Conservation (phyloP, 2,113 vertebrate genomes). For the Muntiacus reevesi region DNA sequence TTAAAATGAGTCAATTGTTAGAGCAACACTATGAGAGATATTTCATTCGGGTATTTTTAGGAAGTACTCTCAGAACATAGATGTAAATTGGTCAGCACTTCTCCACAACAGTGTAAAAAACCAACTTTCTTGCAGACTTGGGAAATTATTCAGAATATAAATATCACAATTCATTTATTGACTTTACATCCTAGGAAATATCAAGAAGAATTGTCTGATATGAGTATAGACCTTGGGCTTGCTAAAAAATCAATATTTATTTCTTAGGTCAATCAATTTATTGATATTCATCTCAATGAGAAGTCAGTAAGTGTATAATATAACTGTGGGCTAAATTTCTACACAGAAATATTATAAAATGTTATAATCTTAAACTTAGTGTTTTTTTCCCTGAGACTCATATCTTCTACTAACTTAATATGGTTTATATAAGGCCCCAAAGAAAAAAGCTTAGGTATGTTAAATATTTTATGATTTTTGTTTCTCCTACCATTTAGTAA, state of each 20-base stretch:
- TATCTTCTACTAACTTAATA: not conserved
- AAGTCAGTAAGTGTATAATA: conserved; percentile 47
- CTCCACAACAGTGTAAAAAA: conserved; percentile 28
- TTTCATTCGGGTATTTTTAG: conserved; percentile 14
- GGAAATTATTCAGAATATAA: conserved; percentile 66
- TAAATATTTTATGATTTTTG: not conserved
- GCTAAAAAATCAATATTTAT: conserved; percentile 67
- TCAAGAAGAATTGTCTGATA: conserved; percentile 62
- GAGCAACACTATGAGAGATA: not conserved
- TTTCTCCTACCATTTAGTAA: conserved; percentile 1
- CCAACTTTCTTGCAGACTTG: conserved; percentile 6
- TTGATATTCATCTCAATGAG: conserved; percentile 62
- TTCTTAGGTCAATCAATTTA: conserved; percentile 67
- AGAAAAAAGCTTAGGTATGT: not conserved
- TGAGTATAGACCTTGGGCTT: conserved; percentile 47
- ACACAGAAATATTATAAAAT: conserved; percentile 28
- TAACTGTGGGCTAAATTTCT: conserved; percentile 40
- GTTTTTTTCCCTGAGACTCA: not conserved
- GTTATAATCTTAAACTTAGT: conserved; percentile 10
- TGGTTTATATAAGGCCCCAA: not conserved
- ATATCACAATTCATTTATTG: conserved; percentile 66
- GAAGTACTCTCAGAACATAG: not conserved
- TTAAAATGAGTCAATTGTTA: conserved; percentile 20
- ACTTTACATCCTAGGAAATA: conserved; percentile 63
- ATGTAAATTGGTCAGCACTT: not conserved